Evolutionary conservation across 2,113 vertebrate species (phyloP), one percentile per base, ranked within the genome.

Genomic region (Mugil cephalus): DNA sequence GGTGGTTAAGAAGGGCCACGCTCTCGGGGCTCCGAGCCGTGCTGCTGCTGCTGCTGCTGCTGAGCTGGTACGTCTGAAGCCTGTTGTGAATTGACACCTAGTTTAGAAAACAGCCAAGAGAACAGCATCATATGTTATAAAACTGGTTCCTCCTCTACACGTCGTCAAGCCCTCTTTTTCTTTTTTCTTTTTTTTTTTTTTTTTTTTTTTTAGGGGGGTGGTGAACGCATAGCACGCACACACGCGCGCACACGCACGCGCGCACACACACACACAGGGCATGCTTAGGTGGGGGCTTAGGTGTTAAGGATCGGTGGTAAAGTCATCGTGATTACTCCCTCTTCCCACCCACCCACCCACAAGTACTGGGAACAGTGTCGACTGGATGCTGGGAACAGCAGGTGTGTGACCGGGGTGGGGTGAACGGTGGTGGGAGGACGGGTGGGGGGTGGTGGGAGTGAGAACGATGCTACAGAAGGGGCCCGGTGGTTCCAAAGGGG

Each of bases 71-170:
- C 96, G 95, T 97, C 96, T 98, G 97, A 97, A 98, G 97, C 97
- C 98, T 99, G 97, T 99, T 99, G 96, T 99, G 98, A 98, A 99
- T 99, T 97, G 98, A 99, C 96, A 99, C 98, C 98, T 99, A 99
- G 96, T 98, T 99, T 99, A 99, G 98, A 98, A 94, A 98, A 99
- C 97, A 99, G 97, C 93, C 98, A 92, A 99, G 94, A 99, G 96
- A 92, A 99, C 93, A 99, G 97, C 96, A 95, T 98, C 96, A 96
- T 94, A 96, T 95, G 96, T 99, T 98, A 98, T 96, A 95, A 96
- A 94, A 96, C 96, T 94, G 96, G 94, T 88, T 95, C 93, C 93
- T 94, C 90, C 89, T 93, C 93, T 94, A 90, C 76, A 78, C 72
- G 86, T 79, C 89, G 80, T 90, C 91, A 92, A 89, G 93, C 93